Conservation (phyloP, 2,888 invertebrate genomes). For the Epirrhoe tristata region DNA sequence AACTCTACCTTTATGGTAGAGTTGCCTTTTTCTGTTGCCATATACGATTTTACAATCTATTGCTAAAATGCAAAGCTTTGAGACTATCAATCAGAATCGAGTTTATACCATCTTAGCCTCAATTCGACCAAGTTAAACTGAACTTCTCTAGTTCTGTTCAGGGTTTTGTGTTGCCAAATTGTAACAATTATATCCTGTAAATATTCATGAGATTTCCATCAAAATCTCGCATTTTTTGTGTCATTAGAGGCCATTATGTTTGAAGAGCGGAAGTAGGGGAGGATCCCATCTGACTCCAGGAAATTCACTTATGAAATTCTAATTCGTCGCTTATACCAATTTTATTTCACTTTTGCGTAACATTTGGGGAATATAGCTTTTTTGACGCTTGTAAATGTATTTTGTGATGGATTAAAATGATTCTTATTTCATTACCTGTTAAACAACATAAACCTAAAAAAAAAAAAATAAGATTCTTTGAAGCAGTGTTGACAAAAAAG, state of each 20-base stretch:
- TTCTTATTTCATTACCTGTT: not conserved
- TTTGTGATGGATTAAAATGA: constrained; percentile 12
- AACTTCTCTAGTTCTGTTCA: too few species aligned
- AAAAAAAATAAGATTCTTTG: too few species aligned
- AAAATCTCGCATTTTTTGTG: constrained; percentile 56
- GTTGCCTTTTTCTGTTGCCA: too few species aligned
- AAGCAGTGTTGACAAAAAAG: too few species aligned
- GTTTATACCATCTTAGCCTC: too few species aligned
- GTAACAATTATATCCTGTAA: constrained; percentile 29
- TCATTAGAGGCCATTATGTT: constrained; percentile 69
- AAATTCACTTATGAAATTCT: constrained; percentile 63
- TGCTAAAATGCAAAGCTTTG: too few species aligned
- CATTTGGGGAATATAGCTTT: constrained; percentile 15
- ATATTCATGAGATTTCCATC: constrained; percentile 46
- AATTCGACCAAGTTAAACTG: too few species aligned
- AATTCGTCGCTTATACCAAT: constrained; percentile 59
- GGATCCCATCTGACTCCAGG: constrained; percentile 48
- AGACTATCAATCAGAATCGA: too few species aligned
- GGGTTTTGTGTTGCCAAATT: too few species aligned
- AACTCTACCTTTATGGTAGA: too few species aligned
- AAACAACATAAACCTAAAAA: not conserved
- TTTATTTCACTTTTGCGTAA: constrained; percentile 46
- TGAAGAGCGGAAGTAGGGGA: constrained; percentile 56
- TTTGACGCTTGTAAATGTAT: constrained; percentile 2
- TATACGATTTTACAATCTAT: too few species aligned